Evolutionary conservation across 1,140 invertebrate genomes (phyloP).

Genomic region (Drosophila quadrilineata): DNA sequence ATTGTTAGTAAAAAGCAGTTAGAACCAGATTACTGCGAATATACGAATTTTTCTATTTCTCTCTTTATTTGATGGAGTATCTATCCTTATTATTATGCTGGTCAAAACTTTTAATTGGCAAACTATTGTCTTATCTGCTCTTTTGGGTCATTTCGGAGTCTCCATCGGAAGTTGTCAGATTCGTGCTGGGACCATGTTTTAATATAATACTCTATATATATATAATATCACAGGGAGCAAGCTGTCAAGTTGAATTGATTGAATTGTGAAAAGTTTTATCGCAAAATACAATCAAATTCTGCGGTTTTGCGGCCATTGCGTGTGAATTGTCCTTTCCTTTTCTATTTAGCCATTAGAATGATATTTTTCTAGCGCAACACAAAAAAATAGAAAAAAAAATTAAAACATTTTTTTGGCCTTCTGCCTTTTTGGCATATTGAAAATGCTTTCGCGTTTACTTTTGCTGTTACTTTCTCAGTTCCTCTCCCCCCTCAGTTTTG

Average conservation of each 20-base stretch:
- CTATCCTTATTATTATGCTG: too few relatives aligned
- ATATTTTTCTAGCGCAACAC: slow-evolving; percentile 37
- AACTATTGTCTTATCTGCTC: too few relatives aligned
- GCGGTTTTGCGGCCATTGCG: slow-evolving; percentile 56
- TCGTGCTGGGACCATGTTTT: too few relatives aligned
- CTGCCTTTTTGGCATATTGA: slow-evolving; percentile 25
- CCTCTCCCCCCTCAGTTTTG: not conserved
- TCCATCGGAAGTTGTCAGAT: too few relatives aligned
- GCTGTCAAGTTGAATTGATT: slow-evolving; percentile 53
- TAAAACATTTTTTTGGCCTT: slow-evolving; percentile 18
- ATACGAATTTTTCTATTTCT: not conserved
- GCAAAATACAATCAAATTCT: slow-evolving; percentile 63
- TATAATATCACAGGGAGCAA: not conserved
- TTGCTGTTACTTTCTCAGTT: not conserved
- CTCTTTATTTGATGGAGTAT: too few relatives aligned
- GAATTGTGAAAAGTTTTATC: slow-evolving; percentile 71
- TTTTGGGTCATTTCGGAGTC: too few relatives aligned
- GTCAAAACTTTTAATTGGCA: too few relatives aligned
- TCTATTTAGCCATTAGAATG: slow-evolving; percentile 52
- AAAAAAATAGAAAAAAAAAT: too few relatives aligned
- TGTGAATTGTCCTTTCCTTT: slow-evolving; percentile 19
- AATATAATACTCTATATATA: too few relatives aligned
- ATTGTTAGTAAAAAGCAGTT: slow-evolving; percentile 8
- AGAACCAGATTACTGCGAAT: not conserved
- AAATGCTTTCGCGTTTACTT: slow-evolving; percentile 25